These are phyloP conservation scores for Tipula confusa DNA, from an alignment of 2,888 invertebrate genomes.

Conservation along the genomic window DNA sequence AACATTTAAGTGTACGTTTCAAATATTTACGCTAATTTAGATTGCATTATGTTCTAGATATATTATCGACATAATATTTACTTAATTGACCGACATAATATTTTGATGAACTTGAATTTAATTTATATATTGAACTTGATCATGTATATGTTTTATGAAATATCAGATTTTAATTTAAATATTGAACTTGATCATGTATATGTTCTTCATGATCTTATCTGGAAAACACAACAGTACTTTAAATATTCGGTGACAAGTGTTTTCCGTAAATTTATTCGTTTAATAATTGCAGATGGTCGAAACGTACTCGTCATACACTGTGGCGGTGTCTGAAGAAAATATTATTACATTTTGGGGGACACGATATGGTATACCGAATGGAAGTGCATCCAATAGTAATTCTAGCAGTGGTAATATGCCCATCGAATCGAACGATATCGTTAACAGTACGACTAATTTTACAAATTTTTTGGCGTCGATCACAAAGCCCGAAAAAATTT, in stretches of 20 bases:
- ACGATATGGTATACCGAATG: slow-evolving; percentile 47
- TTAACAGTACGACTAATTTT: slow-evolving; percentile 46
- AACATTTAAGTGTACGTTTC: too few relatives aligned
- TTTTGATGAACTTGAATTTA: too few relatives aligned
- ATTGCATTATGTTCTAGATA: too few relatives aligned
- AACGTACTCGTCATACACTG: slow-evolving; percentile 62
- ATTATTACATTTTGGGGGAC: slow-evolving; percentile 68
- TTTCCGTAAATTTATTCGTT: slow-evolving; percentile 27
- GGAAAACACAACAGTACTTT: too few relatives aligned
- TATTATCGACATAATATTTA: too few relatives aligned
- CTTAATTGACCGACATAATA: too few relatives aligned
- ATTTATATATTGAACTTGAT: too few relatives aligned
- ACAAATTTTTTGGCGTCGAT: slow-evolving; percentile 49
- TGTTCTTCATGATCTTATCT: too few relatives aligned
- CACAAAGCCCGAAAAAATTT: slow-evolving; percentile 49
- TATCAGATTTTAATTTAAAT: too few relatives aligned
- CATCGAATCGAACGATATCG: slow-evolving; percentile 32
- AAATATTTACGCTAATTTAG: too few relatives aligned
- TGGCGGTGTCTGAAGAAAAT: slow-evolving; percentile 62
- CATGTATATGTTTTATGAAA: too few relatives aligned
- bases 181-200: background rate
- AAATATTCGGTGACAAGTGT: too few relatives aligned
- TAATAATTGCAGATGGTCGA: slow-evolving; percentile 53
- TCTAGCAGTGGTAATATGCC: slow-evolving; percentile 34
- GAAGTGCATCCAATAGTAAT: slow-evolving; percentile 34